Percentiles rank a stretch among this genome's conserved stretches.
These are phyloP conservation scores for Clarias pachynema DNA, from an alignment of 2,797 vertebrate species.

Conservation along the genomic window DNA sequence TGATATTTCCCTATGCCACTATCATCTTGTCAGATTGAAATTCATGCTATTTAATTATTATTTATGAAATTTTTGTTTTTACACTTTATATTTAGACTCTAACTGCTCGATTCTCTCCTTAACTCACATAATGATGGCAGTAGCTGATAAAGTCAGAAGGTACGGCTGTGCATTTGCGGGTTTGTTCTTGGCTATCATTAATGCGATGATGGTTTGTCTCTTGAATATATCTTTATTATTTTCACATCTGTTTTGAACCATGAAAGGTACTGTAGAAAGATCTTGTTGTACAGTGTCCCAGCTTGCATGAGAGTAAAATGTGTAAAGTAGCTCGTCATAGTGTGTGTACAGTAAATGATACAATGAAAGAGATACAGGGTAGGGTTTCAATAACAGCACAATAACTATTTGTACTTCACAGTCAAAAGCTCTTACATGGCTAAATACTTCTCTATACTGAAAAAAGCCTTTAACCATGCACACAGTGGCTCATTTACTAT, in stretches of 20 bases:
- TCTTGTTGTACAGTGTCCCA: not conserved
- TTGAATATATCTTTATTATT: not conserved
- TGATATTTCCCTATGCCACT: not conserved
- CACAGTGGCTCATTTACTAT: conserved; percentile 48
- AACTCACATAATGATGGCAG: not conserved
- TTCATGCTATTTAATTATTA: not conserved
- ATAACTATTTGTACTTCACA: conserved; percentile 24
- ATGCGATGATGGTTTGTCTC: not conserved
- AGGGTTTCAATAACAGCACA: conserved; percentile 16
- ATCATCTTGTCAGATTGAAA: not conserved
- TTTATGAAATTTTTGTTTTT: not conserved
- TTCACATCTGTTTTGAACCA: not conserved
- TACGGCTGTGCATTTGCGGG: not conserved
- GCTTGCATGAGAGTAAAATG: not conserved
- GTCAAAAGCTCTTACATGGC: not conserved
- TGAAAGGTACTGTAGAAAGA: not conserved
- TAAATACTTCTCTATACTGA: conserved; percentile 11
- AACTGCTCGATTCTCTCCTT: not conserved
- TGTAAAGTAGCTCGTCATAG: not conserved
- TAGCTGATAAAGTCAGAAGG: not conserved
- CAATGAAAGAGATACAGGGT: not conserved
- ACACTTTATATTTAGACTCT: not conserved
- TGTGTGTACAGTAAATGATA: not conserved
- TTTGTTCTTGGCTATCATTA: not conserved
- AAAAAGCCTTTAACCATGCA: conserved; percentile 40